Evolutionary conservation across 2,888 invertebrate genomes (phyloP), one percentile per base, ranked within the genome.

Genomic region (Agrypnus murinus): DNA sequence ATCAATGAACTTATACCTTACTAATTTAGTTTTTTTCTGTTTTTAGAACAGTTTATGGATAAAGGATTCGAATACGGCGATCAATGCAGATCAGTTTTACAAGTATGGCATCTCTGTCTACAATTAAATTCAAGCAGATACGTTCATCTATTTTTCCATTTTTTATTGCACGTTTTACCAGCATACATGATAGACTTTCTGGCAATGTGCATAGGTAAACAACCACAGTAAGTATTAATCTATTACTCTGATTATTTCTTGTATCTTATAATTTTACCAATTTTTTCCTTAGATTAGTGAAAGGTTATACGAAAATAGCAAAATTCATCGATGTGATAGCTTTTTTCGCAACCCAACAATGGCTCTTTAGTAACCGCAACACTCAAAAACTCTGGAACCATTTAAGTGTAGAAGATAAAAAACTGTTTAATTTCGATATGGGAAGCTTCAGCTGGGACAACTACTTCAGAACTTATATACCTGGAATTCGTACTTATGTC

Each of bases 241-340:
- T n/a, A n/a, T n/a, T n/a, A n/a, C n/a, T n/a, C n/a, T n/a, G n/a
- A n/a, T n/a, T n/a, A 8, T 12, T n/a, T 10, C 38, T 38, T 38
- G 34, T 34, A 7, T 38, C 2, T 38, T 12, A 8, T 12, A n/a
- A 50, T 64, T 50, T 70, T 5, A 25, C 25, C 3, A 25, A 5
- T 25, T 25, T 68, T 15, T 46, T 64, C 80, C 80, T 79, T 50
- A 88, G 96, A 93, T 89, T 96, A 88, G 86, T 94, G 74, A 92
- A 91, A 77, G 89, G 93, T 59, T 96, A 96, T 83, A 89, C 87
- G 71, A 95, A 94, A 83, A 90, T 97, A 57, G 92, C 95, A 83
- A 93, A 92, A 83, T 92, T 95, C 74, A 88, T 92, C 5, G 88
- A 90, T 1, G 90, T 92, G 0, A 83, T 97, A 25, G 87, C 91